These are phyloP conservation scores for Steatocranus sp. DNA, from an alignment of 2,797 vertebrate species.

Conservation along the genomic window DNA sequence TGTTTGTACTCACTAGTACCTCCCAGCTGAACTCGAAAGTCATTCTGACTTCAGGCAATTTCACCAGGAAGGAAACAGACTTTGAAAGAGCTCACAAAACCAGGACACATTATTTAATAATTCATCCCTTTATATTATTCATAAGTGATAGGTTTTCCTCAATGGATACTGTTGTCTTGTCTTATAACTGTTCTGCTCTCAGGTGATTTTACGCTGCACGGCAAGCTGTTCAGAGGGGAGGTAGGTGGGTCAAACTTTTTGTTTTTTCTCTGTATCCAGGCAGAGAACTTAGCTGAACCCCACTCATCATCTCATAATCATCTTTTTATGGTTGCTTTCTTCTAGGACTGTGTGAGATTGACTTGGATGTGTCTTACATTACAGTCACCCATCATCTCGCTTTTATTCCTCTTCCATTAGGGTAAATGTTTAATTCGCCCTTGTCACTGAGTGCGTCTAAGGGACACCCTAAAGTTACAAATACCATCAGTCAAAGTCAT, in stretches of 20 bases:
- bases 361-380: conserved; percentile 28
- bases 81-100: conserved; percentile 42
- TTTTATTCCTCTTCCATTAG: conserved; percentile 62
- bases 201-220: neutral
- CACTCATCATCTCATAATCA: conserved; percentile 21
- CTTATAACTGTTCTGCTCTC: neutral
- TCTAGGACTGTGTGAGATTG: neutral
- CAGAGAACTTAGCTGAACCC: neutral
- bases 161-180: conserved; percentile 31
- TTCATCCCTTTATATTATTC: conserved; percentile 66
- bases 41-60: conserved; percentile 19
- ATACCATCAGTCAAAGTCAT: neutral
- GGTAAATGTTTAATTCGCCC: conserved; percentile 64
- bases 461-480: conserved; percentile 9
- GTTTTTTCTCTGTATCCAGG: neutral
- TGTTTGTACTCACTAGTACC: neutral
- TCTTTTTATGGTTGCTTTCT: conserved; percentile 30
- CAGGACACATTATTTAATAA: conserved; percentile 65
- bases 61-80: conserved; percentile 3
- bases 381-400: conserved; percentile 1
- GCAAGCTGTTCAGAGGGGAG: conserved; percentile 7
- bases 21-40: conserved; percentile 8
- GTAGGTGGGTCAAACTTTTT: neutral
- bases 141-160: conserved; percentile 32
- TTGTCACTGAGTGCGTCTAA: conserved; percentile 46